These are phyloP conservation scores for Drosophila lacertosa DNA, from an alignment of 1,140 invertebrate genomes.

Conservation along the genomic window DNA sequence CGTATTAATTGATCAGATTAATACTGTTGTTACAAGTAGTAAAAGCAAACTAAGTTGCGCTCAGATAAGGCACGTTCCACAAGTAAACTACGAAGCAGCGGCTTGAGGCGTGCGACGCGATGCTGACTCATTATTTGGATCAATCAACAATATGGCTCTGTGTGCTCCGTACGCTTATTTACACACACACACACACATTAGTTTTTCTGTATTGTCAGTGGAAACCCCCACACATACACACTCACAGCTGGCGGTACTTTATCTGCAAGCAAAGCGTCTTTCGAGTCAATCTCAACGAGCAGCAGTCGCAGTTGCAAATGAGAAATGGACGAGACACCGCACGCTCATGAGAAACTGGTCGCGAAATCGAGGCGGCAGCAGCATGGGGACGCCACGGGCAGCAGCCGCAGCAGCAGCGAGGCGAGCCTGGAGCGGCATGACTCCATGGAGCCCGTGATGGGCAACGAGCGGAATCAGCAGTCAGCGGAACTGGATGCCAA, in stretches of 20 bases:
- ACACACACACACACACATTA: background rate
- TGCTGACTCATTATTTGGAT: slow-evolving; percentile 60
- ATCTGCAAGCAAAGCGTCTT: slow-evolving; percentile 46
- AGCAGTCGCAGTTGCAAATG: slow-evolving; percentile 33
- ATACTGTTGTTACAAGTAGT: background rate
- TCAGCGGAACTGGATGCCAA: background rate
- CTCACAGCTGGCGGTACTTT: slow-evolving; percentile 39
- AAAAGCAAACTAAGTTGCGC: background rate
- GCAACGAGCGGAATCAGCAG: background rate
- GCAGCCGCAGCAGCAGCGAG: slow-evolving; percentile 19
- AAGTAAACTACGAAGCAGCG: slow-evolving; percentile 29
- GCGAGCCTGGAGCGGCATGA: background rate
- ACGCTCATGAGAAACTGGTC: slow-evolving; percentile 60
- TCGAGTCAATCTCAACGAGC: slow-evolving; percentile 10
- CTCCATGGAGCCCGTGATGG: background rate
- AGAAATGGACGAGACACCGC: slow-evolving; percentile 62
- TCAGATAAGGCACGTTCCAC: slow-evolving; percentile 60
- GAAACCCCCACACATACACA: slow-evolving; percentile 42
- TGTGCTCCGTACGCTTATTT: background rate
- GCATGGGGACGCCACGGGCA: slow-evolving; percentile 9
- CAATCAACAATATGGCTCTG: slow-evolving; percentile 21
- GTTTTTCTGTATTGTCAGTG: slow-evolving; percentile 11
- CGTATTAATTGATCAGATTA: too few relatives aligned
- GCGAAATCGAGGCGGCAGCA: slow-evolving; percentile 28
- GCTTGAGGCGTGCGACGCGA: slow-evolving; percentile 1